A percentile compares a stretch with the other conserved stretches of the same genome.
phyloP scores from a whole-genome alignment of 2,888 invertebrate species.

The Caenorhabditis wallacei region DNA sequence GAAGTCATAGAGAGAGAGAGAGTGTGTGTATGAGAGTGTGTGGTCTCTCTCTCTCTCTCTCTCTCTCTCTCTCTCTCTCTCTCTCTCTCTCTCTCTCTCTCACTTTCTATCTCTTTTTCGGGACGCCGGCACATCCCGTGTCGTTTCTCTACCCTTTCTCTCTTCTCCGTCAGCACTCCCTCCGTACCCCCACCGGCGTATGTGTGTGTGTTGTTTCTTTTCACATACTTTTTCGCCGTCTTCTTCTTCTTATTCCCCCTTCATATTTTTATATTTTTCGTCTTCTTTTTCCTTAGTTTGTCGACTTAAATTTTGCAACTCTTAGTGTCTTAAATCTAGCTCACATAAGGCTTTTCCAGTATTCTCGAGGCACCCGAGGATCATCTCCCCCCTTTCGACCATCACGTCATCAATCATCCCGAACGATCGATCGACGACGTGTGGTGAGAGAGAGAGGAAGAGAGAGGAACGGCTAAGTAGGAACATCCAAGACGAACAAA shows the following conservation, averaged over 20 bases:
- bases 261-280: conserved; percentile 3
- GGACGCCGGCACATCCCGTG: conserved; percentile 12
- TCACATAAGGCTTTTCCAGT: neutral
- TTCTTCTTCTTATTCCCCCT: neutral
- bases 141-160: conserved; percentile 7
- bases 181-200: neutral
- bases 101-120: too few species aligned
- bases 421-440: conserved; percentile 42
- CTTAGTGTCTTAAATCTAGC: neutral
- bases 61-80: too few species aligned
- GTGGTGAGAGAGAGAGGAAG: conserved; percentile 3
- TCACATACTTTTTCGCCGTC: conserved; percentile 39
- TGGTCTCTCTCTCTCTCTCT: conserved; percentile 4
- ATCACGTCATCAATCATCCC: conserved; percentile 30
- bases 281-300: neutral
- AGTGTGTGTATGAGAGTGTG: neutral
- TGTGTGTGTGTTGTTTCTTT: conserved; percentile 35
- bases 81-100: too few species aligned
- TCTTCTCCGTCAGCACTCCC: neutral
- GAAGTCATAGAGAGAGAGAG: neutral
- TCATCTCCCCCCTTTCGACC: neutral
- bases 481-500: neutral
- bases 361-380: conserved; percentile 29
- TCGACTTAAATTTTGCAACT: too few species aligned
- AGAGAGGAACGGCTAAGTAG: neutral